Evolutionary conservation across 30 jellyfish, hydroid and myxozoan species (phyloP).

Genomic region (Hydra vulgaris): DNA sequence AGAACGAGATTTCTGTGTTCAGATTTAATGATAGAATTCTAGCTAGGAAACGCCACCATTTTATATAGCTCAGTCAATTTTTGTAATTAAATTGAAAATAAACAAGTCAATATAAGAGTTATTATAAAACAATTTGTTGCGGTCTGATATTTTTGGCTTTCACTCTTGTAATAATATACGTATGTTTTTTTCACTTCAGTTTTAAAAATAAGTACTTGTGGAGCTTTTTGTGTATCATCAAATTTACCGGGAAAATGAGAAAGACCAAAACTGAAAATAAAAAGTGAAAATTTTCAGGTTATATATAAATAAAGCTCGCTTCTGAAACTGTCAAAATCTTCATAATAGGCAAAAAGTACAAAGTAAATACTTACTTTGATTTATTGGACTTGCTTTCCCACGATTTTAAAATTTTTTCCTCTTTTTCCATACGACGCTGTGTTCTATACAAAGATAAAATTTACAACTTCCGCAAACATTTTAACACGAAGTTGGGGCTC

Average conservation of each 20-base stretch:
- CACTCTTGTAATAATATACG: slow-evolving; percentile 18
- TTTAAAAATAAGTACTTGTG: slow-evolving; percentile 7
- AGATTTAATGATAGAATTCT: too few species aligned
- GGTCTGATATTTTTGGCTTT: background rate
- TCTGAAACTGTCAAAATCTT: too few species aligned
- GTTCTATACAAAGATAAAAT: background rate
- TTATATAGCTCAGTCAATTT: too few species aligned
- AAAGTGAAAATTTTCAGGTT: background rate
- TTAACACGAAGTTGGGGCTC: too few species aligned
- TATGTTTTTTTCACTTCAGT: slow-evolving; percentile 5
- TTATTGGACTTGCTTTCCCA: background rate
- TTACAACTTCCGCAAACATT: background rate
- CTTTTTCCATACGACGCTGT: background rate
- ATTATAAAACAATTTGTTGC: too few species aligned
- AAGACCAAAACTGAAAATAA: background rate
- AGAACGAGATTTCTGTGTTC: too few species aligned
- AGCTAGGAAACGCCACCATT: too few species aligned
- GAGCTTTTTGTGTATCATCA: background rate
- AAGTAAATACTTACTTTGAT: background rate
- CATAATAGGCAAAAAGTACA: too few species aligned
- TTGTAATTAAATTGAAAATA: too few species aligned
- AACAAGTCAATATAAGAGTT: background rate
- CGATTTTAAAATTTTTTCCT: background rate
- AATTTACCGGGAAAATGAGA: background rate
- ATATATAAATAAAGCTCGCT: too few species aligned